Base-by-base conservation (phyloP, 2,888 invertebrate genomes). In the Eupithecia subumbrata region DNA sequence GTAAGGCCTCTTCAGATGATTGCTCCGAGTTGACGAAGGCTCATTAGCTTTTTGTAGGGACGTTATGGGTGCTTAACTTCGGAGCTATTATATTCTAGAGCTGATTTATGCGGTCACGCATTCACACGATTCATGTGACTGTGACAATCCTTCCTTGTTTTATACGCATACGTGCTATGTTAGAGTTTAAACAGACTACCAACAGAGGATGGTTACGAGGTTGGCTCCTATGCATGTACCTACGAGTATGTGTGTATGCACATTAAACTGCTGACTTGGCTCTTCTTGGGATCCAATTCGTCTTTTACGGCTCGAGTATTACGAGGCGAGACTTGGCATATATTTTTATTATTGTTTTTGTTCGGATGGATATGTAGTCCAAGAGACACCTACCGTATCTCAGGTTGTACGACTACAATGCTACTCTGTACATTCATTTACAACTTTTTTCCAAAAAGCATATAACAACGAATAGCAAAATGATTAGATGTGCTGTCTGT, bases 1-100 rank as follows among this genome's bases (percentile, higher is more conserved):
- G 70, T 73, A 76, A 76, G 77, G 71, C 69, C 78, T 77, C 80
- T 80, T 76, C 78, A 78, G 76, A 78, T 76, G 81, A 81, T 81
- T 78, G 80, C 80, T 63, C 80, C 78, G 30, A 30, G 30, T 30
- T 30, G 78, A 81, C 81, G 79, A 81, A 81, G 80, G 75, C 78
- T 80, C 82, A 81, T 82, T 82, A 77, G 77, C 78, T 81, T 82
- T 82, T 81, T 80, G 81, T 78, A 74, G 76, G 78, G 79, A 77
- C 79, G 78, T 81, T 78, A 80, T 79, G 78, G 43, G 8, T n/a
- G n/a, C 37, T 67, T 37, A 40, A n/a, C 67, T 64, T 22, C 25
- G 12, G 25, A 60, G 60, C 60, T 60, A 60, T 56, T 56, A 56
- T 56, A 56, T 60, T 60, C 60, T 60, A 60, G 12, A 60, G 22